Evolutionary conservation across 2,797 vertebrate genomes (phyloP), one percentile per base, ranked within the genome.

Genomic region (Dipus sagitta): DNA sequence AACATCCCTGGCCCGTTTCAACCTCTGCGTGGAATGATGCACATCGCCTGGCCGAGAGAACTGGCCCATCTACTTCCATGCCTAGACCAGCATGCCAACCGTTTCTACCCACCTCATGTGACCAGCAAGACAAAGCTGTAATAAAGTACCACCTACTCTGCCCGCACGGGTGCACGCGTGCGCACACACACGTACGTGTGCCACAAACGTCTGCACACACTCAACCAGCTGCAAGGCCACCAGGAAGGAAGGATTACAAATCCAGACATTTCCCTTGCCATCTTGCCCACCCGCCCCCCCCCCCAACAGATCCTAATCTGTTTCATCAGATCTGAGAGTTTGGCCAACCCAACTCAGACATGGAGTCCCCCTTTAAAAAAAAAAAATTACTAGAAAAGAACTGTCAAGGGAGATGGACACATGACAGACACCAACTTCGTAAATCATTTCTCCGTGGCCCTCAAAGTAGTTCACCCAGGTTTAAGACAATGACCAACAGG

Each of bases 371-470:
- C 38, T 38, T 38, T 38, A 38, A 38, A 38, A n/a, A n/a, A n/a
- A n/a, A n/a, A n/a, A n/a, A n/a, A n/a, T n/a, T n/a, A n/a, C n/a
- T n/a, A n/a, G 58, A 14, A 11, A 13, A 21, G 52, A 3, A 72
- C 11, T 68, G 12, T 47, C 58, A 26, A 6, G 24, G 24, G 77
- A 91, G 34, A 78, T 76, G 26, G n/a, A 89, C 30, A 83, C 1
- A 32, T 17, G 0, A 15, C 42, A 84, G 60, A 75, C 4, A n/a
- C 23, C 34, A 70, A 68, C 84, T 77, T 32, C 18, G 20, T n/a
- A 90, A 90, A 42, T 18, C 30, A 64, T 42, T 84, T 93, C 54
- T 93, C 6, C 91, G n/a, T 64, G 71, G 38, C 47, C 32, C 76
- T 89, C 77, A 2, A 2, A 94, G 30, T 92, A 0, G 17, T 2